A percentile compares a stretch with the other conserved stretches of the same genome.
phyloP scores from a whole-genome alignment of 2,888 invertebrate species.

The Nesidiocoris tenuis region DNA sequence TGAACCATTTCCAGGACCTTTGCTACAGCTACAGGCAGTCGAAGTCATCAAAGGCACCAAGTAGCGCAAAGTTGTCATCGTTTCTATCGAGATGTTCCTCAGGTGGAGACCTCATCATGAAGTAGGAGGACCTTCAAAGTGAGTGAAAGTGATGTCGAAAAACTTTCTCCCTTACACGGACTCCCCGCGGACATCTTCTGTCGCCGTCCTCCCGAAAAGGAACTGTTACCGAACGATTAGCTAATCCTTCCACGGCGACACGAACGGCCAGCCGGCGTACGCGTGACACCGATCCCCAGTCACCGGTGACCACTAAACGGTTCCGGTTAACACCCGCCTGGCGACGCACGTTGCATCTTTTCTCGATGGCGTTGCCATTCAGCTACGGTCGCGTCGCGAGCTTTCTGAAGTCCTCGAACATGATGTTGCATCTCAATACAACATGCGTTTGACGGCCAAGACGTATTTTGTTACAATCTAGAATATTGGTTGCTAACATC shows the following conservation, averaged over 20 bases:
- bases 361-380: too few relatives aligned
- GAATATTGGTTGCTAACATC: too few relatives aligned
- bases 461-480: too few relatives aligned
- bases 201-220: neutral
- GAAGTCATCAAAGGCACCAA: too few relatives aligned
- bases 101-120: neutral
- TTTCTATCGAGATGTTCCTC: too few relatives aligned
- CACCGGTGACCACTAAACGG: neutral
- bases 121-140: conserved; percentile 36
- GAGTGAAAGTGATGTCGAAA: conserved; percentile 42
- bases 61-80: too few relatives aligned
- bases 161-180: conserved; percentile 41
- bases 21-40: too few relatives aligned
- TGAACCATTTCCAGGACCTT: too few relatives aligned
- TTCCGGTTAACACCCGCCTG: too few relatives aligned
- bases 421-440: too few relatives aligned
- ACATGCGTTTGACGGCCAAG: too few relatives aligned
- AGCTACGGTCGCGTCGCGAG: neutral
- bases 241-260: conserved; percentile 12
- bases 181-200: conserved; percentile 11
- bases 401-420: neutral
- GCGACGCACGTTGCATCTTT: neutral
- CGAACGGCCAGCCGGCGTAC: neutral
- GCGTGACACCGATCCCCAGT: neutral
- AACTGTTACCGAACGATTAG: conserved; percentile 38